Evolutionary conservation across 2,797 vertebrate species (phyloP), one percentile per base, ranked within the genome.

Genomic region (Momotus momota): DNA sequence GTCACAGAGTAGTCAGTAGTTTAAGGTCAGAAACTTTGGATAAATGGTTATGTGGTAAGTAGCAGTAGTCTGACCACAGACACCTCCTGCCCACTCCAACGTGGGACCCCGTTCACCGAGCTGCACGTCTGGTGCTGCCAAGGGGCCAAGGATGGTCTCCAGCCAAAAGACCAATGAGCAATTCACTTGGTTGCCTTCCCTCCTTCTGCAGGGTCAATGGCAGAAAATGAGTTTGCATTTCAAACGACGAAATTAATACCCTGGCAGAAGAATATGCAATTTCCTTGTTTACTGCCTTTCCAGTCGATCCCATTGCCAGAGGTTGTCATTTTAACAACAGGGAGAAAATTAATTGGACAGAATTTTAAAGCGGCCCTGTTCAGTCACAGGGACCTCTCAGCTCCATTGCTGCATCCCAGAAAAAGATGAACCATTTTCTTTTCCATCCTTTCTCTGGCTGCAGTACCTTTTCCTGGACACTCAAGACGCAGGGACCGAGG

Each of bases 281-380:
- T 95, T 65, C 48, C 58, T 54, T 92, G 89, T 94, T 94, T 92
- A 89, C 87, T 91, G 86, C 81, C 88, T 95, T 70, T 75, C 91
- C 22, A 93, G 45, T 38, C 92, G 43, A 86, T 33, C 69, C 83
- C 87, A 35, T 88, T 2, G 46, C 93, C 88, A 92, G 93, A 87
- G 93, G 83, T 81, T 95, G 67, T 82, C 86, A 62, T 74, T 84
- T 91, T 41, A 91, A 75, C 81, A 91, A 86, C 26, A 31, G 51
- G 61, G 78, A 89, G 78, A 91, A 91, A 94, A 96, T 91, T 87
- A 82, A 92, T 80, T 67, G 62, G 66, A 54, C 35, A 58, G 85
- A 48, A 57, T 69, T 86, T 83, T 65, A 67, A 82, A 82, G 88
- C 2, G 0, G 29, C 54, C 60, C 38, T 7, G 38, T 55, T 48